Conservation (phyloP, 2,797 vertebrate genomes). For the Eurystomus glaucurus region DNA sequence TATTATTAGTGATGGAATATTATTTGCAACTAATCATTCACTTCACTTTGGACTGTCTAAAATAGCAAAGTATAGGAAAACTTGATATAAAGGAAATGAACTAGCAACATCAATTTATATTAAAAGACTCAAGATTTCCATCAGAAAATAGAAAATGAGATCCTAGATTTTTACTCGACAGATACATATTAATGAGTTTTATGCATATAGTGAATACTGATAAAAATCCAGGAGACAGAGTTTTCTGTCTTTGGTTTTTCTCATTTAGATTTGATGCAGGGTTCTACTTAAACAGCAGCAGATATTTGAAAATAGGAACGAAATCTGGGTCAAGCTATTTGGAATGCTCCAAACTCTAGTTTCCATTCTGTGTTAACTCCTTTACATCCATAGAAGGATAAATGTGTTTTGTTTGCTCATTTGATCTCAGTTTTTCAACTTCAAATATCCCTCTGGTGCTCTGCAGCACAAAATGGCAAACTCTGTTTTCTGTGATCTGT, state of each 20-base stretch:
- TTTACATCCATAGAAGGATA: background rate
- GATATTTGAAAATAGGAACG: background rate
- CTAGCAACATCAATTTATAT: background rate
- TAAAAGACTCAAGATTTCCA: background rate
- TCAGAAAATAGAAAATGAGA: conserved; percentile 20
- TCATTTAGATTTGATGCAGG: background rate
- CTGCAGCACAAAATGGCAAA: background rate
- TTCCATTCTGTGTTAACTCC: background rate
- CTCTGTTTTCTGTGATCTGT: background rate
- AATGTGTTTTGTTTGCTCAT: background rate
- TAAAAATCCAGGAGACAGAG: background rate
- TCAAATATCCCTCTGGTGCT: background rate
- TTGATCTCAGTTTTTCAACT: background rate
- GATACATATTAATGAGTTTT: background rate
- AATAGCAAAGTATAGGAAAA: background rate
- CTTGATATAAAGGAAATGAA: background rate
- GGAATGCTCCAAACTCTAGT: background rate
- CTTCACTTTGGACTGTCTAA: background rate
- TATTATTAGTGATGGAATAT: background rate
- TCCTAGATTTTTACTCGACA: background rate
- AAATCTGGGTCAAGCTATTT: background rate
- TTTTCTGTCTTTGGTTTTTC: background rate
- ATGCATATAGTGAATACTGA: background rate
- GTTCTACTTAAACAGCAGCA: background rate
- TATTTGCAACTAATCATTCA: background rate